Evolutionary conservation across 2,797 vertebrate genomes (phyloP).

Genomic region (Notolabrus celidotus): DNA sequence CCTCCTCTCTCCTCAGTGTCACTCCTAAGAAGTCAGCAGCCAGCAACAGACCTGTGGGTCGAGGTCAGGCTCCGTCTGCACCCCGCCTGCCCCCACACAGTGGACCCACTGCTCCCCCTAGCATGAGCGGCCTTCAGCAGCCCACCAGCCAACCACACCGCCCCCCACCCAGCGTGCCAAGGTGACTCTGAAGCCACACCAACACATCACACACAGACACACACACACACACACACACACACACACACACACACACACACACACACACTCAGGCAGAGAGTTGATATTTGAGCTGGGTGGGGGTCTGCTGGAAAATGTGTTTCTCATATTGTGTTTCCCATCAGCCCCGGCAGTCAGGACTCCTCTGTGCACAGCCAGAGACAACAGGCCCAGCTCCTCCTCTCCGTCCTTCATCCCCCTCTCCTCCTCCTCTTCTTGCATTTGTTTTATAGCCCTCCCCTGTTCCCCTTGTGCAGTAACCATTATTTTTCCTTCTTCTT

Average conservation of each 20-base stretch:
- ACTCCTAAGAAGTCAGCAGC: constrained; percentile 72
- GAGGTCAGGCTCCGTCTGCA: constrained; percentile 81
- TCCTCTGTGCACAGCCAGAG: constrained; percentile 76
- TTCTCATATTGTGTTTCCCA: constrained; percentile 85
- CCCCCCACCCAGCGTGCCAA: constrained; percentile 88
- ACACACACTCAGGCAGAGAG: constrained; percentile 56
- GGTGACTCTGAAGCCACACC: constrained; percentile 81
- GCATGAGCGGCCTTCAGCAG: constrained; percentile 74
- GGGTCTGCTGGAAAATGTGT: constrained; percentile 87
- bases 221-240: constrained; percentile 12
- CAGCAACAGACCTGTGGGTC: constrained; percentile 62
- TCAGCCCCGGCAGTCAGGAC: constrained; percentile 76
- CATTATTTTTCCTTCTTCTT: constrained; percentile 64
- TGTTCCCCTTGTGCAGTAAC: constrained; percentile 71
- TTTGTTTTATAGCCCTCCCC: constrained; percentile 78
- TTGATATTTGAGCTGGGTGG: constrained; percentile 86
- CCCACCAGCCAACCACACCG: constrained; percentile 81
- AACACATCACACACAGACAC: constrained; percentile 22
- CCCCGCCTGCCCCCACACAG: constrained; percentile 80
- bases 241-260: constrained; percentile 28
- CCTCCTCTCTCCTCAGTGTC: constrained; percentile 80
- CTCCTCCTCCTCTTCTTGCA: constrained; percentile 37
- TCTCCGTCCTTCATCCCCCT: constrained; percentile 53
- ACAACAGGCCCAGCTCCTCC: constrained; percentile 77
- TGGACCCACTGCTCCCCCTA: constrained; percentile 72